phyloP scores from a whole-genome alignment of 2,888 invertebrate genomes.

The Acrobasis consociella region DNA sequence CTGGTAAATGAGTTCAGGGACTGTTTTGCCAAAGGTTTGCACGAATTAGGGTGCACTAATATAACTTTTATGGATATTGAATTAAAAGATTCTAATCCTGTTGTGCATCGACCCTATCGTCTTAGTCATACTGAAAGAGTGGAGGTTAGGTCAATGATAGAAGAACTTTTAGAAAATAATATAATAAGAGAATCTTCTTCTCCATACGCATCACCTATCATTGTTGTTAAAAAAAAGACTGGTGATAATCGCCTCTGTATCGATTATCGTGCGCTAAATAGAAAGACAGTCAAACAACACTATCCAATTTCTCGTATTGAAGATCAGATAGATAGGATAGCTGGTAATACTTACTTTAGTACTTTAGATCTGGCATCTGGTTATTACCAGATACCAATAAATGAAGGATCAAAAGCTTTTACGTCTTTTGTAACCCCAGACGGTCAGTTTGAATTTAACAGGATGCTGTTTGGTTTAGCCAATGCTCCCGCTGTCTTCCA shows the following conservation, averaged over 20 bases:
- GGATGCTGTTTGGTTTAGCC: no score
- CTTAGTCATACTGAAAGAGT: slow-evolving; percentile 10
- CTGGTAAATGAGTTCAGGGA: background rate
- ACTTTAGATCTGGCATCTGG: background rate
- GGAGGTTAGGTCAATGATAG: slow-evolving; percentile 13
- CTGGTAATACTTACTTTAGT: slow-evolving; percentile 7
- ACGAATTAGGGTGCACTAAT: background rate
- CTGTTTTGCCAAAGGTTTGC: background rate
- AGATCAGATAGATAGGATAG: slow-evolving; percentile 17
- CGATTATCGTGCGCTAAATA: slow-evolving; percentile 13
- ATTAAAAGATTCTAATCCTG: slow-evolving; percentile 5
- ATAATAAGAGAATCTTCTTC: slow-evolving; percentile 18
- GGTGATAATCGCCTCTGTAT: slow-evolving; percentile 13
- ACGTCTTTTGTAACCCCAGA: no score
- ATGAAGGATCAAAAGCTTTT: no score
- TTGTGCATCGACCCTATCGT: slow-evolving; percentile 16
- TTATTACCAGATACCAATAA: no score
- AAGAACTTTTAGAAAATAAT: slow-evolving; percentile 6
- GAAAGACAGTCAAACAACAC: slow-evolving; percentile 5
- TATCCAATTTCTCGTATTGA: slow-evolving; percentile 18
- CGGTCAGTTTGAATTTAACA: no score
- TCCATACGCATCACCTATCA: slow-evolving; percentile 12
- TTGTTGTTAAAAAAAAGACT: slow-evolving; percentile 12
- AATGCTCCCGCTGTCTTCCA: no score
- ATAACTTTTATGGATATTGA: background rate